A percentile compares a stretch with the other conserved stretches of the same genome.
Conservation (phyloP, 2,797 vertebrate genomes). For the Florisuga fusca region DNA sequence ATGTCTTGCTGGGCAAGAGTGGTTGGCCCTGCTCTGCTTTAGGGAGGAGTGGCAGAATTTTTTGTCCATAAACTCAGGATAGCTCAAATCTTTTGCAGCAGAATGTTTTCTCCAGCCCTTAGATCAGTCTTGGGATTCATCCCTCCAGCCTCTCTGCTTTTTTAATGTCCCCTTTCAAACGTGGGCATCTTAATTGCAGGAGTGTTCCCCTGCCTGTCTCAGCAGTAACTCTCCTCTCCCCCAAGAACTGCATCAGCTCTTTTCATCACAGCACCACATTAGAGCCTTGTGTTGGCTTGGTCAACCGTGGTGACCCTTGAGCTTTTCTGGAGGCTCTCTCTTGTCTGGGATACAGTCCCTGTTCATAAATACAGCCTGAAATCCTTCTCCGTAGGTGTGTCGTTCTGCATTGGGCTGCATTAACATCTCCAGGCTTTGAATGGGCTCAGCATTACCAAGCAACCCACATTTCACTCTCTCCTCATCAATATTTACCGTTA, state of each 20-base stretch:
- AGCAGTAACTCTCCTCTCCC: conserved; percentile 5
- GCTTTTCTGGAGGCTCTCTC: conserved; percentile 34
- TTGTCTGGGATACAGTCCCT: conserved; percentile 19
- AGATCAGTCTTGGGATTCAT: neutral
- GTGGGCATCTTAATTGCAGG: neutral
- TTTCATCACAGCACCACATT: conserved; percentile 41
- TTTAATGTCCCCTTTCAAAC: neutral
- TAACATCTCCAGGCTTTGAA: neutral
- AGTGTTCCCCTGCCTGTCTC: neutral
- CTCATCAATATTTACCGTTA: conserved; percentile 54
- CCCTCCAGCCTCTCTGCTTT: neutral
- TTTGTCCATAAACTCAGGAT: neutral
- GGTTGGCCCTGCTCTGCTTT: neutral
- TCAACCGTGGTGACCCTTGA: conserved; percentile 59
- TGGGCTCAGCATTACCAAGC: conserved; percentile 33
- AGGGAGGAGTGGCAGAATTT: neutral
- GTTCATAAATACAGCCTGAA: neutral
- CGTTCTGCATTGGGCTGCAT: neutral
- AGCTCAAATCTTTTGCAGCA: neutral
- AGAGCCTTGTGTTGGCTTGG: conserved; percentile 53
- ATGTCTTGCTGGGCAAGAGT: neutral
- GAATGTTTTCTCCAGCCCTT: neutral
- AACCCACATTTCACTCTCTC: conserved; percentile 42
- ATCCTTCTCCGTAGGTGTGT: neutral
- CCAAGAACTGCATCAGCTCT: conserved; percentile 6